Conservation (phyloP, 2,888 invertebrate genomes). For the Drosophila lutescens region DNA sequence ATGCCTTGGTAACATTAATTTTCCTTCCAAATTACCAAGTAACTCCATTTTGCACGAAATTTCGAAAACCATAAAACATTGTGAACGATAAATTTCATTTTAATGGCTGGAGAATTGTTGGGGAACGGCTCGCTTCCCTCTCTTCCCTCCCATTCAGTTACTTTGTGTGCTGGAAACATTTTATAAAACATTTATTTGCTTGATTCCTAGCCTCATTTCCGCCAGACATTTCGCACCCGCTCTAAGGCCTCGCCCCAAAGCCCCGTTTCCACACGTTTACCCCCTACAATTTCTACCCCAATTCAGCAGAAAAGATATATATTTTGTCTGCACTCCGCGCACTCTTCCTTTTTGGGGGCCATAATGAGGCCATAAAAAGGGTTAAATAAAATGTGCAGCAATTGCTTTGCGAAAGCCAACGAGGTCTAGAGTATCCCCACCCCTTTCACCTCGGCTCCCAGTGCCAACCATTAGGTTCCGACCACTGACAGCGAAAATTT, state of each 20-base stretch:
- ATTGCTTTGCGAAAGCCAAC: constrained; percentile 62
- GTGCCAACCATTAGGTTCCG: constrained; percentile 20
- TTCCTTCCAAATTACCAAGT: constrained; percentile 49
- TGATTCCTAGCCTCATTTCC: constrained; percentile 80
- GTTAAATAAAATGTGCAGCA: constrained; percentile 80
- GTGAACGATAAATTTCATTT: constrained; percentile 77
- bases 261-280: not conserved
- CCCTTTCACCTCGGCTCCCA: constrained; percentile 2
- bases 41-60: constrained; percentile 49
- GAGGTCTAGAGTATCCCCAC: constrained; percentile 13
- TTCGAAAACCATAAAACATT: constrained; percentile 71
- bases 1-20: constrained; percentile 43
- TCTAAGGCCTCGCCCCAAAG: not conserved
- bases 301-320: constrained; percentile 52
- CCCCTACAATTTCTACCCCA: constrained; percentile 2
- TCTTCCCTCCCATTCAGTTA: constrained; percentile 38
- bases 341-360: constrained; percentile 34
- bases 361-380: constrained; percentile 80
- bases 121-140: constrained; percentile 33
- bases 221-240: constrained; percentile 51
- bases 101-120: constrained; percentile 72
- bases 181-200: constrained; percentile 81
- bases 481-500: constrained; percentile 73
- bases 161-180: constrained; percentile 66
- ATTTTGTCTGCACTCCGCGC: constrained; percentile 51